Evolutionary conservation across 2,113 vertebrate genomes (phyloP).

Genomic region (Notothenia rossii): DNA sequence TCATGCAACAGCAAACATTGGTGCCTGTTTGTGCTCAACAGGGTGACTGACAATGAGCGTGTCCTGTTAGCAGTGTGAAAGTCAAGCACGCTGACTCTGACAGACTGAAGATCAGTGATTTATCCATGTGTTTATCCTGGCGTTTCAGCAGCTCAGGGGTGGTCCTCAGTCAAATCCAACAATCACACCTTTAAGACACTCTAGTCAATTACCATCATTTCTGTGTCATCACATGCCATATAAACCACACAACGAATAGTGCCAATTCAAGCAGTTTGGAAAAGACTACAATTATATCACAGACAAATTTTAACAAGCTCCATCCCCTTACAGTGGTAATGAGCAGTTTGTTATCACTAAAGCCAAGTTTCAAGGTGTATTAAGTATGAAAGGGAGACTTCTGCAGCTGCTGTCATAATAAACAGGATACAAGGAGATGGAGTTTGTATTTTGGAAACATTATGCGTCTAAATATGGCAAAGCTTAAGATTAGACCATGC

Average conservation of each 20-base stretch:
- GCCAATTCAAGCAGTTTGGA: slow-evolving; percentile 67
- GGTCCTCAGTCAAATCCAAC: slow-evolving; percentile 80
- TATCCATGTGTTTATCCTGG: slow-evolving; percentile 72
- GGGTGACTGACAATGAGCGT: slow-evolving; percentile 48
- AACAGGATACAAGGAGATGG: slow-evolving; percentile 29
- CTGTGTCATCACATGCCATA: slow-evolving; percentile 66
- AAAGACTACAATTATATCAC: slow-evolving; percentile 75
- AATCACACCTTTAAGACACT: slow-evolving; percentile 78
- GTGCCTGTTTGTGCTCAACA: slow-evolving; percentile 51
- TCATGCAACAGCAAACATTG: slow-evolving; percentile 72
- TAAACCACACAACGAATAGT: slow-evolving; percentile 73
- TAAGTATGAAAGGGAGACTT: slow-evolving; percentile 51
- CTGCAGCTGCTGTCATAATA: slow-evolving; percentile 51
- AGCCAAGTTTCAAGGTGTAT: slow-evolving; percentile 53
- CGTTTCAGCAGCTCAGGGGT: slow-evolving; percentile 75
- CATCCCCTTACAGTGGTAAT: slow-evolving; percentile 57
- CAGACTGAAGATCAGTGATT: slow-evolving; percentile 75
- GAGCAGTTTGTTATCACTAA: slow-evolving; percentile 68
- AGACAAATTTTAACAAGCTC: slow-evolving; percentile 76
- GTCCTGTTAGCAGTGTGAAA: slow-evolving; percentile 64
- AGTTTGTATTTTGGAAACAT: slow-evolving; percentile 32
- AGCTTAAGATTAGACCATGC: slow-evolving; percentile 48
- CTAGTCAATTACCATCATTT: slow-evolving; percentile 76
- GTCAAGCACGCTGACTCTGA: slow-evolving; percentile 73
- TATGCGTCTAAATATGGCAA: slow-evolving; percentile 29